phyloP scores from a whole-genome alignment of 2,113 vertebrate species.

The Pygathrix nemaeus region DNA sequence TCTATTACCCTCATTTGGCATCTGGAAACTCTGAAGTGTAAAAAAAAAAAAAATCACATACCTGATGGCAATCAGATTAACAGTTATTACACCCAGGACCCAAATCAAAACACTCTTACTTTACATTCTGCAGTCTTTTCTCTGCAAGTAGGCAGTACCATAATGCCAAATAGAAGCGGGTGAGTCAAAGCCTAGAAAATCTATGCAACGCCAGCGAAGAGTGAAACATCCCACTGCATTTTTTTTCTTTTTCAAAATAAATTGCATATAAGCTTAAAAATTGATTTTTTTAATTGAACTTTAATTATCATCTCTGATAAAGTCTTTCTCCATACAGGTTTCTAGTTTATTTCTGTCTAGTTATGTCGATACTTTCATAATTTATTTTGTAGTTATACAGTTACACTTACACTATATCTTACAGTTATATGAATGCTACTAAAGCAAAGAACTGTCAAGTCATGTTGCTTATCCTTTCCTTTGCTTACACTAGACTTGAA shows the following conservation, averaged over 20 bases:
- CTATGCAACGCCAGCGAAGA: background rate
- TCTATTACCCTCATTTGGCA: background rate
- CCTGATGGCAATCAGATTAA: background rate
- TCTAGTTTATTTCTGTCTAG: background rate
- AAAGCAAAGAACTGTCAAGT: background rate
- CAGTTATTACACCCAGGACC: background rate
- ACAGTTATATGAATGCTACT: background rate
- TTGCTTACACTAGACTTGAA: background rate
- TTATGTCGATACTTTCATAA: background rate
- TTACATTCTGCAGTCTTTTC: background rate
- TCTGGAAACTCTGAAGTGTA: background rate
- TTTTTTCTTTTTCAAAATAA: background rate
- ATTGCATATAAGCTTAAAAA: background rate
- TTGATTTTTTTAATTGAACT: background rate
- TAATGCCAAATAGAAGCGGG: background rate
- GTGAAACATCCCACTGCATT: rapidly evolving
- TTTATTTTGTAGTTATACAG: background rate
- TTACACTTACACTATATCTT: background rate
- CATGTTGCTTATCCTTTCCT: background rate
- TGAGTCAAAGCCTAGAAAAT: background rate
- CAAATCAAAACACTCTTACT: background rate
- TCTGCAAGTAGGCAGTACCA: background rate
- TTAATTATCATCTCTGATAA: background rate
- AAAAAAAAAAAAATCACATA: background rate
- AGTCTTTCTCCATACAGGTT: background rate